Conservation (phyloP, 2,888 invertebrate species). For the Graphium colonna region DNA sequence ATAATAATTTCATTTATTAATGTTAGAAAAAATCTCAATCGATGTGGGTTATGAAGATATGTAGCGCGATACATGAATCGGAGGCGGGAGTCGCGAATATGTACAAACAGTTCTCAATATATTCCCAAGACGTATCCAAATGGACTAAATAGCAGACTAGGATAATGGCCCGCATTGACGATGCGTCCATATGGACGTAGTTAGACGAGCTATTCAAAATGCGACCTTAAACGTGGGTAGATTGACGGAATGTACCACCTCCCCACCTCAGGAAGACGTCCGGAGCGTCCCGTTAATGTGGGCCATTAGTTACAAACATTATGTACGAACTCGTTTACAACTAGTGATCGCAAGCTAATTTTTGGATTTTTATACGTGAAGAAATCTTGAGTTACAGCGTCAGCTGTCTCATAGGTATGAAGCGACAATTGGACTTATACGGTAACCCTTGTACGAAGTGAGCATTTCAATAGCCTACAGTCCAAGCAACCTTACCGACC, state of each 20-base stretch:
- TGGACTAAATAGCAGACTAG: conserved; percentile 15
- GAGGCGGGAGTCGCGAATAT: conserved; percentile 58
- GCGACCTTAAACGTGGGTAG: too few relatives aligned
- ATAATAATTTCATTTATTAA: conserved; percentile 52
- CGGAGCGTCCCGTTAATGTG: too few relatives aligned
- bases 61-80: conserved; percentile 66
- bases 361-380: conserved; percentile 62
- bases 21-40: conserved; percentile 67
- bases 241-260: too few relatives aligned
- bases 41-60: conserved; percentile 71
- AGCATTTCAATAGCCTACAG: conserved; percentile 72
- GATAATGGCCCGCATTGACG: too few relatives aligned
- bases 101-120: conserved; percentile 56
- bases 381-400: conserved; percentile 39
- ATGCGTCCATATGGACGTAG: too few relatives aligned
- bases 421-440: conserved; percentile 74
- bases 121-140: conserved; percentile 17
- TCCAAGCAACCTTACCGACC: conserved; percentile 65
- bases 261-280: too few relatives aligned
- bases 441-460: conserved; percentile 76
- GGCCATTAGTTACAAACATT: conserved; percentile 26
- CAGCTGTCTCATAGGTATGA: conserved; percentile 29
- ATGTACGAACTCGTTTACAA: conserved; percentile 51
- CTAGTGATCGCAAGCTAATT: conserved; percentile 73
- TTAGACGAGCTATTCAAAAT: too few relatives aligned